A percentile compares a stretch with the other conserved stretches of the same genome.
Evolutionary conservation across 2,797 vertebrate genomes (phyloP).

Genomic region (Emydoidea blandingii): DNA sequence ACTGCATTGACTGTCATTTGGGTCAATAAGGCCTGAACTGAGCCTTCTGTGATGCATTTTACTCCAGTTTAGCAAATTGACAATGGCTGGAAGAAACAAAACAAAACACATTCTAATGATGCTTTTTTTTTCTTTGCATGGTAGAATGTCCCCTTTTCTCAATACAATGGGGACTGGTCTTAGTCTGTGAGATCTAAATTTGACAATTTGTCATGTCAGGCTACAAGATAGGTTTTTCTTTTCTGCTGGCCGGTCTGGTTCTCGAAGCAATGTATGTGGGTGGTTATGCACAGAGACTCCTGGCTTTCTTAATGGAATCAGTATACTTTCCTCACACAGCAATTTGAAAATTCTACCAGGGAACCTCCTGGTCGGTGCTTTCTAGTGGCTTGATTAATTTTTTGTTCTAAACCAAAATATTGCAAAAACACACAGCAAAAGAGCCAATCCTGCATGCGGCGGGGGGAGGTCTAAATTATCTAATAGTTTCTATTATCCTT

Average conservation of each 20-base stretch:
- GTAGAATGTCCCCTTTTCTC: conserved; percentile 43
- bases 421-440: not conserved
- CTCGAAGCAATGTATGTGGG: not conserved
- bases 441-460: not conserved
- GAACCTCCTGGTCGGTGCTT: rapidly evolving
- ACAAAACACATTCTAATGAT: not conserved
- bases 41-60: conserved; percentile 27
- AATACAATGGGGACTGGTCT: conserved; percentile 43
- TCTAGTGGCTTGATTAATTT: not conserved
- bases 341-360: not conserved
- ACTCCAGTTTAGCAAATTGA: conserved; percentile 36
- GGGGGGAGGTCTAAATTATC: not conserved
- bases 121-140: conserved; percentile 21
- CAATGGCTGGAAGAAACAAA: not conserved
- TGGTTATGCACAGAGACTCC: not conserved
- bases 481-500: not conserved
- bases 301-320: not conserved
- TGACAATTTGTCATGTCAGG: conserved; percentile 73
- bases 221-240: conserved; percentile 47
- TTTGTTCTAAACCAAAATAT: not conserved
- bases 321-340: not conserved
- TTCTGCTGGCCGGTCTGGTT: not conserved
- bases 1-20: not conserved
- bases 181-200: conserved; percentile 61
- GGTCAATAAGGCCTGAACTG: conserved; percentile 49